A percentile compares a stretch with the other conserved stretches of the same genome.
Conservation (phyloP, 64 coral and sea anemone species). For the Stichodactyla helianthus region DNA sequence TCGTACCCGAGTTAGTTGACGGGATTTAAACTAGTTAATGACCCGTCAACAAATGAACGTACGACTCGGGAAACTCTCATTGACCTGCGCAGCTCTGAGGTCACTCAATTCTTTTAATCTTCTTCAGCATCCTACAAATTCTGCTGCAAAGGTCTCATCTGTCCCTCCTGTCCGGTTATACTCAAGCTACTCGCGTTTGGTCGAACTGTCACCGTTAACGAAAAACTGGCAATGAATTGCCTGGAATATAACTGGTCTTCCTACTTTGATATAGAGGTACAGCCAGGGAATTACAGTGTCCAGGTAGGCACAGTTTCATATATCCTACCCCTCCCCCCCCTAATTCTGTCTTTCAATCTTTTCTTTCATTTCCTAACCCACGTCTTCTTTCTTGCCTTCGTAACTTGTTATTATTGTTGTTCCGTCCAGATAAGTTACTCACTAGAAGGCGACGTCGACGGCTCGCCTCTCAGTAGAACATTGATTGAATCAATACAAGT, state of each 20-base stretch:
- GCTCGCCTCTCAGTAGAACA: background rate
- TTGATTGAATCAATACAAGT: background rate
- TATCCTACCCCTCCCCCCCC: background rate
- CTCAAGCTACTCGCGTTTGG: slow-evolving; percentile 2
- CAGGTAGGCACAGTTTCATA: background rate
- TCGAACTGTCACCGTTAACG: background rate
- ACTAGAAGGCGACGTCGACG: background rate
- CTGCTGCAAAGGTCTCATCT: slow-evolving; percentile 14
- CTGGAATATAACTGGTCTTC: background rate
- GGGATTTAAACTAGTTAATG: no score
- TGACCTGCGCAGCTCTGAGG: no score
- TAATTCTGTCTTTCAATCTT: background rate
- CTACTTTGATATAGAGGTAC: background rate
- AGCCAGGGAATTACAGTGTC: background rate
- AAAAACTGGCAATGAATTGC: background rate
- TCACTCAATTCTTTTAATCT: background rate
- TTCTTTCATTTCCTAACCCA: background rate
- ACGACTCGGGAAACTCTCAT: no score
- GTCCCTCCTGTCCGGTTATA: background rate
- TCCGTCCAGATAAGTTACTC: background rate
- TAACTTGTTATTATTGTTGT: no score
- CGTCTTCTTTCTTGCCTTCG: no score
- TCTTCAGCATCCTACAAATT: background rate
- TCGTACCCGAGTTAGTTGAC: no score
- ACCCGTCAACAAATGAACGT: no score